Evolutionary conservation across 2,113 vertebrate species (phyloP).

Genomic region (Vombatus ursinus): DNA sequence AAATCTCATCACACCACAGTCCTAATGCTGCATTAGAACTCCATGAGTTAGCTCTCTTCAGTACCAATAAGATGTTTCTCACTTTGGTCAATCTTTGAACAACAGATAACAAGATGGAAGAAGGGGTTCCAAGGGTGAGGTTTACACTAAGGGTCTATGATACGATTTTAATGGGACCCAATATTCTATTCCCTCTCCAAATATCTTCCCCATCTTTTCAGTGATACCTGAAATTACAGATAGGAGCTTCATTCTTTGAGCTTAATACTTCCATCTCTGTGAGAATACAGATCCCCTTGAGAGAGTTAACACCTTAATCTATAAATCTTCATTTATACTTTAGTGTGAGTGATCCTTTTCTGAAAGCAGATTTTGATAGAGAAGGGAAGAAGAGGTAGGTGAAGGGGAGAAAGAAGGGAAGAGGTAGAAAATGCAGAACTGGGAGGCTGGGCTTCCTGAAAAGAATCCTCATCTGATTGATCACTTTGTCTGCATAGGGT

Average conservation of each 20-base stretch:
- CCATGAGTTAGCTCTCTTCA: neutral
- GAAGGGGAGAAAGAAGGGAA: neutral
- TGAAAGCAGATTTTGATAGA: neutral
- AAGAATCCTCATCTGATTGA: neutral
- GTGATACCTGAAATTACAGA: neutral
- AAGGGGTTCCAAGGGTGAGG: neutral
- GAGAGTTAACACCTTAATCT: neutral
- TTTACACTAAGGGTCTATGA: neutral
- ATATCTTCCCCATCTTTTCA: neutral
- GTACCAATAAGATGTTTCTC: conserved; percentile 1
- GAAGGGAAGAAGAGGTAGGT: neutral
- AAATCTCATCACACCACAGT: neutral
- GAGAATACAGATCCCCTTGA: neutral
- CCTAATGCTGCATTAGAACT: neutral
- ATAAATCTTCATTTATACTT: neutral
- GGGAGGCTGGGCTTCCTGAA: conserved; percentile 16
- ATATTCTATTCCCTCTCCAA: neutral
- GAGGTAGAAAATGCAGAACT: conserved; percentile 57
- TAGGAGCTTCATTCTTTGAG: neutral
- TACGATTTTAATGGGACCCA: neutral
- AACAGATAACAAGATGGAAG: neutral
- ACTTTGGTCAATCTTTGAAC: conserved; percentile 2
- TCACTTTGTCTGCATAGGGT: neutral
- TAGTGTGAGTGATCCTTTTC: neutral
- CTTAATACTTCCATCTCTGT: neutral